These are phyloP conservation scores for Pegoplata infirma DNA, from an alignment of 2,888 invertebrate genomes.

Conservation along the genomic window DNA sequence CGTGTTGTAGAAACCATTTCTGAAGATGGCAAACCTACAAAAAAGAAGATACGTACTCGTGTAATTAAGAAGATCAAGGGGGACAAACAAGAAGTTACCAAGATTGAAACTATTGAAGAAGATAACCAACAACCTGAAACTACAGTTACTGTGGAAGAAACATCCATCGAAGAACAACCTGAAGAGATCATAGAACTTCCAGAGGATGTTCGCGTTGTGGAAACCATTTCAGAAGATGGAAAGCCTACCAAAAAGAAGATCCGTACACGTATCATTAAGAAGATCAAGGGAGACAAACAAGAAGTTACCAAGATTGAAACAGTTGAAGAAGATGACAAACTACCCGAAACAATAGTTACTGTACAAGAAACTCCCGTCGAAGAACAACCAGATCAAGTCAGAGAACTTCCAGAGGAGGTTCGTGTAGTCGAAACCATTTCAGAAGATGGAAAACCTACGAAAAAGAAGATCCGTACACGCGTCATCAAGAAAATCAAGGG, in stretches of 20 bases:
- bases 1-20: conserved; percentile 69
- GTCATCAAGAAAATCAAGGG: conserved; percentile 59
- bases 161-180: conserved; percentile 52
- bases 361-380: conserved; percentile 71
- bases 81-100: conserved; percentile 73
- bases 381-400: conserved; percentile 68
- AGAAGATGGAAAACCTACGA: conserved; percentile 67
- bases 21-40: conserved; percentile 68
- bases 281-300: conserved; percentile 67
- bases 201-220: conserved; percentile 66
- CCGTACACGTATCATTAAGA: conserved; percentile 73
- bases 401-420: conserved; percentile 72
- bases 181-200: conserved; percentile 66
- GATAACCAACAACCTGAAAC: conserved; percentile 52
- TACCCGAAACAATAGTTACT: conserved; percentile 72
- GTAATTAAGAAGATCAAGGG: conserved; percentile 62
- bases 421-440: conserved; percentile 73
- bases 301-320: conserved; percentile 74
- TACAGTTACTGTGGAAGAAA: conserved; percentile 47
- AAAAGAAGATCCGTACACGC: conserved; percentile 66
- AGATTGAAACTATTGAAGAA: conserved; percentile 71
- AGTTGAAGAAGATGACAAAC: conserved; percentile 71
- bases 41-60: conserved; percentile 73
- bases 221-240: conserved; percentile 69
- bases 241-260: conserved; percentile 71